Evolutionary conservation across 37 sponge, comb jelly and placozoan genomes (phyloP), one percentile per base, ranked within the genome.

Genomic region (Lycopodina hypogea): DNA sequence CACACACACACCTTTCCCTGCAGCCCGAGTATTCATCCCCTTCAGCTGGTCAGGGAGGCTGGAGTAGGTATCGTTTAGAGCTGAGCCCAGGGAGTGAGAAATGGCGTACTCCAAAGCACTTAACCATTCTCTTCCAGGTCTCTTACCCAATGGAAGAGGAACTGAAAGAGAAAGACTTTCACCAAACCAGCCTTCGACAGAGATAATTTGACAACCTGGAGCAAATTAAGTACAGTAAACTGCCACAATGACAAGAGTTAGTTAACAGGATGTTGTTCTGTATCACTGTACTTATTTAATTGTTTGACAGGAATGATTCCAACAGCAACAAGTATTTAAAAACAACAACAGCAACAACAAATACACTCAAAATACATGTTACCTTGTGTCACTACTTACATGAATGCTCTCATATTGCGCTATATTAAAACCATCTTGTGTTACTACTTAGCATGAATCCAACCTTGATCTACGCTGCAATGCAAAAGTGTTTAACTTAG

Each of bases 121-220:
- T 72, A 91, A 57, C 92, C 92, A 91, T 67, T 87, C 60, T 6
- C 29, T n/a, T 14, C 71, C 61, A 33, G 72, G 56, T 41, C 48
- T 75, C 66, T 39, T 84, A 1, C 72, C 78, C 42, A 88, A 68
- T 17, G 90, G 83, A n/a, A 92, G 75, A 32, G 90, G 82, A 2
- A 74, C 67, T 21, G 40, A 39, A 12, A 92, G 78, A 29, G 67
- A 22, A 38, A 92, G 78, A 21, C 41, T 45, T 59, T 88, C 90
- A 9, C 75, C 77, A 60, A 36, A 42, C 30, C 30, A 48, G 21
- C 89, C 88, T 57, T 87, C 72, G 15, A 91, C 69, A 1, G 40
- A 39, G 8, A 77, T 39, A 22, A 91, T n/a, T 63, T 91, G 89
- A 61, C 61, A 61, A 62, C 92, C 92, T 91, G 29, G 14, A 53